phyloP scores from a whole-genome alignment of 1,140 invertebrate species.

The Zaprionus davidi region DNA sequence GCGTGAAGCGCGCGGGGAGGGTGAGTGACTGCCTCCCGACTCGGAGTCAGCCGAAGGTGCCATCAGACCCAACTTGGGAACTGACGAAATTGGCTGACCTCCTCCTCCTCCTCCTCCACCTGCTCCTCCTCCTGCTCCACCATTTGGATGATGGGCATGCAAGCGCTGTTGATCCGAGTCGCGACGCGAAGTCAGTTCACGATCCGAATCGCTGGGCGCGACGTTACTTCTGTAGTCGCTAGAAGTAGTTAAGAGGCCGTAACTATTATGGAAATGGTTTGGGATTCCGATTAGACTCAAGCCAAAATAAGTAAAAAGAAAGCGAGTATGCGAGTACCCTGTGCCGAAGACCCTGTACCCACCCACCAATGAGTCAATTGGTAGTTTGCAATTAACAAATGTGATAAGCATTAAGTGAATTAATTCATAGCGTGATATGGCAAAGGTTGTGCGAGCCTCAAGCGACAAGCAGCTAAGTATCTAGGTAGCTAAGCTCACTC shows the following conservation, averaged over 20 bases:
- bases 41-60: constrained; percentile 92
- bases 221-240: constrained; percentile 96
- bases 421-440: neutral
- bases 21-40: constrained; percentile 93
- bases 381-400: neutral
- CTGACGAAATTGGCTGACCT: constrained; percentile 56
- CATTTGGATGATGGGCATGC: constrained; percentile 49
- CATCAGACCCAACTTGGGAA: constrained; percentile 88
- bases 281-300: constrained; percentile 39
- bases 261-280: constrained; percentile 84
- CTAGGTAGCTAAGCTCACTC: no score
- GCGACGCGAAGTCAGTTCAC: constrained; percentile 89
- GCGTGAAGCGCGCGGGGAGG: constrained; percentile 92
- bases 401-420: neutral
- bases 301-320: constrained; percentile 6
- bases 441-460: neutral
- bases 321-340: neutral
- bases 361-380: neutral
- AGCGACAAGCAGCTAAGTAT: no score
- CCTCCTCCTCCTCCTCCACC: constrained; percentile 27
- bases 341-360: neutral
- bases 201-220: constrained; percentile 94
- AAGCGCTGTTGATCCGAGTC: constrained; percentile 85
- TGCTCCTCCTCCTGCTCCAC: constrained; percentile 19
- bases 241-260: constrained; percentile 85